phyloP scores from a whole-genome alignment of 2,888 invertebrate genomes.

The Tuta absoluta region DNA sequence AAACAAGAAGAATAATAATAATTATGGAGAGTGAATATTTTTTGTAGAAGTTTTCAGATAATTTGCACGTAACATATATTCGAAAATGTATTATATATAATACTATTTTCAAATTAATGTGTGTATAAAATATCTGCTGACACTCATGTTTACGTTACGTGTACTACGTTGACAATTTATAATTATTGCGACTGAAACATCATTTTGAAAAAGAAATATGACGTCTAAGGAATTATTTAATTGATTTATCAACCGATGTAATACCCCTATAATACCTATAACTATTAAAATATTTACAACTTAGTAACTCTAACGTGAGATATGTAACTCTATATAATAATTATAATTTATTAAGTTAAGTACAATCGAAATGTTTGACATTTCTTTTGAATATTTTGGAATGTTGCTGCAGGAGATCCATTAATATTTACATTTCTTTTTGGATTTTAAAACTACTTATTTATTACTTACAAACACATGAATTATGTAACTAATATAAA shows the following conservation, averaged over 20 bases:
- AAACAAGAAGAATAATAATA: too few species aligned
- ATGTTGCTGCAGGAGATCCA: slow-evolving; percentile 72
- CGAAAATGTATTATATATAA: too few species aligned
- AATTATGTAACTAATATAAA: neutral
- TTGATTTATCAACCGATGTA: neutral
- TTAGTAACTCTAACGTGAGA: neutral
- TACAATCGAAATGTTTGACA: slow-evolving; percentile 23
- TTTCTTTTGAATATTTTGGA: slow-evolving; percentile 62
- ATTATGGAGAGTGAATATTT: too few species aligned
- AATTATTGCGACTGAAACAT: too few species aligned
- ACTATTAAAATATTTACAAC: neutral
- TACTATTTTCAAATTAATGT: too few species aligned
- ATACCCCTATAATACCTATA: neutral
- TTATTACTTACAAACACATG: neutral
- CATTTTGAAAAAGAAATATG: too few species aligned
- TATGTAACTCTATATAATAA: neutral
- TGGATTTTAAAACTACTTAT: slow-evolving; percentile 1
- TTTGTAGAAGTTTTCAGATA: too few species aligned
- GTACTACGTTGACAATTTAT: too few species aligned
- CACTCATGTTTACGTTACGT: too few species aligned
- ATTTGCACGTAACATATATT: too few species aligned
- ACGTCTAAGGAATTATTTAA: too few species aligned
- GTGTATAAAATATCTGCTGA: too few species aligned
- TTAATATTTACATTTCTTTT: slow-evolving; percentile 47
- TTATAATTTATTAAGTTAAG: neutral